These are phyloP conservation scores for Suricata suricatta DNA, from an alignment of 2,113 vertebrate genomes.

Conservation along the genomic window DNA sequence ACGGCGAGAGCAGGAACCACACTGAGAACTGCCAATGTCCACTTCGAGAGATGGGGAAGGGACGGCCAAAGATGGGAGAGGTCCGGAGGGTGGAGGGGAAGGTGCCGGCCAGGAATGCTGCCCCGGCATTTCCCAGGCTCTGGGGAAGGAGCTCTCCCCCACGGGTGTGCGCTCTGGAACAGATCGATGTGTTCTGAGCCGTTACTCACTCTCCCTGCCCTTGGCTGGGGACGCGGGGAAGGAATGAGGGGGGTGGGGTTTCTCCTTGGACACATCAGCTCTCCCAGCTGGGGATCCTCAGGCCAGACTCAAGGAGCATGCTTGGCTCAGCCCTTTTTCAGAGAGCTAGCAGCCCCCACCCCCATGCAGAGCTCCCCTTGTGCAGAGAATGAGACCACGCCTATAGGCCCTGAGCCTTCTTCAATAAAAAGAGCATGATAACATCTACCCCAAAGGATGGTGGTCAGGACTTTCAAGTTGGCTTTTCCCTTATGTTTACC, in stretches of 20 bases:
- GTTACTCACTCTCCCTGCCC: background rate
- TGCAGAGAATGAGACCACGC: background rate
- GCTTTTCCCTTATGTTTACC: background rate
- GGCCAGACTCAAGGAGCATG: background rate
- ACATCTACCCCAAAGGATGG: background rate
- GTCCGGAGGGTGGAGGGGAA: background rate
- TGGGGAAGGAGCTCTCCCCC: background rate
- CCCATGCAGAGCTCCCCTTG: background rate
- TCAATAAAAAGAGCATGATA: background rate
- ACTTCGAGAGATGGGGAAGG: background rate
- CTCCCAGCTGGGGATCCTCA: background rate
- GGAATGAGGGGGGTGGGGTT: background rate
- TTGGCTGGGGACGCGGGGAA: background rate
- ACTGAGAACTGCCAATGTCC: background rate
- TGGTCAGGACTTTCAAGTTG: background rate
- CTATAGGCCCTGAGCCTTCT: background rate
- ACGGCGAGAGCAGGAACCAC: accelerated
- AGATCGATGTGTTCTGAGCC: background rate
- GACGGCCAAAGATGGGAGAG: background rate
- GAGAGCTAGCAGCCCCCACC: background rate
- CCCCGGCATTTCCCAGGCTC: background rate
- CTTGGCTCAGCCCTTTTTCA: background rate
- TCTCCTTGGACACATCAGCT: background rate
- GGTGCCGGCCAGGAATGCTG: background rate
- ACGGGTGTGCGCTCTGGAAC: background rate